Evolutionary conservation across 1,140 invertebrate genomes (phyloP).

Genomic region (Heliconius hewitsoni): DNA sequence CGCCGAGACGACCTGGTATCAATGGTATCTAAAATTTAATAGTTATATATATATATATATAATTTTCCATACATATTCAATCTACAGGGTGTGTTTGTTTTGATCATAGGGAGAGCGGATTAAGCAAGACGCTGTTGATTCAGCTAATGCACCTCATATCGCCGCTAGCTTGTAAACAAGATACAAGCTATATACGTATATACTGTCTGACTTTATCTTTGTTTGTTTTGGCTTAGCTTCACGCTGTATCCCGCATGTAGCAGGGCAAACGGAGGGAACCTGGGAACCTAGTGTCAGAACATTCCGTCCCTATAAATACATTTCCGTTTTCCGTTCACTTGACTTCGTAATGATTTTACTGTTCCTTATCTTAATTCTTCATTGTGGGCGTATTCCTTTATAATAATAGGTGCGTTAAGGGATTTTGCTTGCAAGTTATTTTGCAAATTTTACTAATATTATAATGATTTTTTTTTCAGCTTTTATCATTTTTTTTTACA

Average conservation of each 20-base stretch:
- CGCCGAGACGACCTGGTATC: too few species aligned
- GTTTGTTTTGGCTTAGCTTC: too few species aligned
- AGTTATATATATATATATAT: neutral
- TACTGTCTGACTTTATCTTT: neutral
- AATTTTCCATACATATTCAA: neutral
- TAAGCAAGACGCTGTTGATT: conserved; percentile 62
- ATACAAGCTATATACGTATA: neutral
- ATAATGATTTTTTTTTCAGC: too few species aligned
- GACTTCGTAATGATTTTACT: neutral
- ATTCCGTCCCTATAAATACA: too few species aligned
- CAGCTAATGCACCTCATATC: conserved; percentile 76
- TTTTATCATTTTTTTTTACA: too few species aligned
- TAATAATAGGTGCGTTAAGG: too few species aligned
- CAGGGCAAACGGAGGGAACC: too few species aligned
- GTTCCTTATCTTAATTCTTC: neutral
- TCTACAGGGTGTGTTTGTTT: conserved; percentile 19
- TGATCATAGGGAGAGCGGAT: conserved; percentile 50
- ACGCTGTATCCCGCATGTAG: too few species aligned
- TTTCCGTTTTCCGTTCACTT: too few species aligned
- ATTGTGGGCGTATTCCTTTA: neutral
- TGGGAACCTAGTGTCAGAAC: too few species aligned
- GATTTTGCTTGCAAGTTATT: too few species aligned
- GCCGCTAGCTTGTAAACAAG: conserved; percentile 65
- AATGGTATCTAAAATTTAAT: neutral
- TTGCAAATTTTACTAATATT: too few species aligned